Evolutionary conservation across 2,888 invertebrate genomes (phyloP), one percentile per base, ranked within the genome.

Genomic region (Patella ulyssiponensis): DNA sequence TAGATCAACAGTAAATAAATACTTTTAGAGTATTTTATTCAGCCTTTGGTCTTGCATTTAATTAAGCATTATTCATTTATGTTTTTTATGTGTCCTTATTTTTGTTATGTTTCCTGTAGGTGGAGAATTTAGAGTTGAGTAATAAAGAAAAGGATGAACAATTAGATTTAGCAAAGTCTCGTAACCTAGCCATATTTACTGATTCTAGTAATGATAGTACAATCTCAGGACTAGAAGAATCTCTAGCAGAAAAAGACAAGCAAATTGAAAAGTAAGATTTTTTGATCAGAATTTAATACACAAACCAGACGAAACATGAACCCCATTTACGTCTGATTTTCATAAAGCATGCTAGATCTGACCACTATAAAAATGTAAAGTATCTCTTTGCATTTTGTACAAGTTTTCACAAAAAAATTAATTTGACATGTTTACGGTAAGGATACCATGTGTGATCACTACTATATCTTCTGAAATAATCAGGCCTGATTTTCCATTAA

Each of bases 71-170:
- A 20, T 20, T 0, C 27, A 17, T 73, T n/a, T 73, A 15, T 73
- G 33, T 52, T 1, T 27, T 73, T 27, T 74, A 27, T 20, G 20
- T 27, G 17, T n/a, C 7, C 27, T 64, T n/a, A 23, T 20, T n/a
- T n/a, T 58, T 64, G 7, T 58, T 17, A 58, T 3, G 7, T n/a
- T n/a, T 12, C 23, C 51, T 77, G 53, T 91, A 99, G 97, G 96
- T 99, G 90, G 99, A 99, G 93, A 98, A 98, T 92, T 93, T 99
- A 83, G 99, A 99, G 93, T 98, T 98, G 90, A 93, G 98, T 76
- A 93, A 99, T 75, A 97, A 97, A 92, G 99, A 99, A 91, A 99
- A 98, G 93, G 99, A 99, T 91, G 97, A 97, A 92, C 98, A 98
- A 93, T 96, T 99, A 77, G 97, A 98, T 88, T 96, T 97, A 96